Base-by-base conservation (phyloP, 2,888 invertebrate species). In the Ellobium chinense region DNA sequence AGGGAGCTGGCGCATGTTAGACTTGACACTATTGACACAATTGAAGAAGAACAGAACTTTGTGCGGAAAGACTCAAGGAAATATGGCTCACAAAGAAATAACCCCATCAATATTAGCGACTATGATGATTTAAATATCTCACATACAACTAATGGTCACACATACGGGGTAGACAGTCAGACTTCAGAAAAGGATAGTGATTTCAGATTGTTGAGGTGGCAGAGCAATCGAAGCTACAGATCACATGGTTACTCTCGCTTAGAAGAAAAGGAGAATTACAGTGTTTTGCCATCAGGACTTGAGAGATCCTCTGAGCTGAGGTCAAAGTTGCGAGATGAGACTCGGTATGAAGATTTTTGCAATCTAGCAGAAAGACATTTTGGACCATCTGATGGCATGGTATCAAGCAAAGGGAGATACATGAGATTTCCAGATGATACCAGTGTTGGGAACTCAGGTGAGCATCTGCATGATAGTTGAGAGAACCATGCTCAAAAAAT, bases 351-450 rank as follows among this genome's bases (percentile, higher is more conserved):
- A 21, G 34, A 34, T 7, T 54, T 65, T 21, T 24, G 21, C 14
- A 27, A 68, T 12, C 68, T 37, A 21, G 58, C 60, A 14, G 27
- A 58, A 27, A 60, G 29, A 68, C 58, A 80, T 34, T 68, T 39
- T 80, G 68, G 46, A n/a, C 24, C 1, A 31, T 9, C 29, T n/a
- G 60, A 69, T n/a, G n/a, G n/a, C n/a, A n/a, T 21, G 14, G 31
- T 5, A 36, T n/a, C 46, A 9, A 24, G 39, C 9, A 31, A 68
- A 18, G 66, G 37, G 18, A 68, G 37, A 58, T 56, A 39, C 39
- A n/a, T 29, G 27, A 74, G 63, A 63, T 74, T 74, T 74, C 29
- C 29, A n/a, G 74, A 62, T 63, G 63, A 74, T 46, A 74, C 39
- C 24, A 39, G 5, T 18, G 31, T 60, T 21, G 1, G 21, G 36